These are phyloP conservation scores for Phaonia tiefii DNA, from an alignment of 2,888 invertebrate genomes.

Conservation along the genomic window DNA sequence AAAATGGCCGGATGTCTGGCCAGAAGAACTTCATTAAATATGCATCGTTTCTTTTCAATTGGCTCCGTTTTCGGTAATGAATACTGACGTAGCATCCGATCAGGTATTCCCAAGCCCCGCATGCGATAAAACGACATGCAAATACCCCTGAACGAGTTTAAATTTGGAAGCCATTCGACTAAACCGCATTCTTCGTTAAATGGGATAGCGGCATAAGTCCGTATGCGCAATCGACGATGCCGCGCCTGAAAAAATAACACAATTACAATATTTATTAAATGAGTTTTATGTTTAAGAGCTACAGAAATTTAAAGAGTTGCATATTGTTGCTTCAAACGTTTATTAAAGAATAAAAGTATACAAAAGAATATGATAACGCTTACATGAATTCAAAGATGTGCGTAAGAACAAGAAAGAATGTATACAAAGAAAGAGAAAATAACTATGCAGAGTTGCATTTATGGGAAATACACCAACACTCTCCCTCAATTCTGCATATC, in stretches of 20 bases:
- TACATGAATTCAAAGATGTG: no score
- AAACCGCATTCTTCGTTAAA: conserved; percentile 97
- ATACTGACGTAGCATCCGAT: conserved; percentile 71
- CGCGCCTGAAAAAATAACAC: conserved; percentile 70
- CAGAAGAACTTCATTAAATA: conserved; percentile 73
- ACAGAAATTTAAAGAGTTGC: no score
- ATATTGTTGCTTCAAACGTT: no score
- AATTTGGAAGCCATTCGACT: conserved; percentile 97
- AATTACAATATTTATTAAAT: background rate
- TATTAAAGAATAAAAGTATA: no score
- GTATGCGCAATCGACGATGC: conserved; percentile 84
- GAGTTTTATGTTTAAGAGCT: background rate
- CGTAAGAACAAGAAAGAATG: no score
- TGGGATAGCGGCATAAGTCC: conserved; percentile 95
- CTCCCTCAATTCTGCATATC: no score
- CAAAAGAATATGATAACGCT: no score
- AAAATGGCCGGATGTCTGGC: conserved; percentile 88
- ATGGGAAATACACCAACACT: no score
- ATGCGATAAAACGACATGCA: conserved; percentile 87
- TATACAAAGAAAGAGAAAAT: no score
- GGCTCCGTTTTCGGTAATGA: conserved; percentile 74
- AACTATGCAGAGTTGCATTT: background rate
- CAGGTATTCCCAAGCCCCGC: conserved; percentile 81
- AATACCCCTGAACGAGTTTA: conserved; percentile 88
- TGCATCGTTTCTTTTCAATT: conserved; percentile 75